Evolutionary conservation across 2,797 vertebrate species (phyloP), one percentile per base, ranked within the genome.

Genomic region (Carcharodon carcharias): DNA sequence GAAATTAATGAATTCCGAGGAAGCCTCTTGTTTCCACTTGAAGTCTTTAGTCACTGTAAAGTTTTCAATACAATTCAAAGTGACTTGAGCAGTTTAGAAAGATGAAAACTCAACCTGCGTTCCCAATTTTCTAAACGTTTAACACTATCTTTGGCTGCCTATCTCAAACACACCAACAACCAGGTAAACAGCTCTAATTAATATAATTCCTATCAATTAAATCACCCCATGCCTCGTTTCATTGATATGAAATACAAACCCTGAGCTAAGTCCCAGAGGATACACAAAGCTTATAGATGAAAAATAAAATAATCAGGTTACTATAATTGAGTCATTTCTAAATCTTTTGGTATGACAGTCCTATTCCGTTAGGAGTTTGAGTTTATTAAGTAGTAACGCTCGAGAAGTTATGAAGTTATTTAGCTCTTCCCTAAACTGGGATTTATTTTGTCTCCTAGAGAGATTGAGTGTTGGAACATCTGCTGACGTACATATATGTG

Each of bases 241-340:
- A 31, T 77, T 77, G 50, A 73, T 71, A 58, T 54, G 69, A 77
- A 95, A 95, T 28, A 95, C 69, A 26, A 56, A 21, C 12, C 28
- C 28, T 77, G 69, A 77, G 50, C 28, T 31, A n/a, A n/a, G 31
- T 73, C 94, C 69, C 94, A 95, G 2, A 77, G 69, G 94, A 73
- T 35, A 23, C 5, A 45, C 35, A 40, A 65, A 67, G n/a, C n/a
- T 67, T 45, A 67, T 45, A 45, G 18, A 40, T 18, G 91, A 31
- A 23, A 65, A 93, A 93, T n/a, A 93, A 65, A 67, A 67, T 93
- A 93, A 93, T 93, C 63, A 26, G n/a, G n/a, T 45, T 93, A 18
- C 31, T 54, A 95, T 71, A 73, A 95, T 95, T 95, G 94, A 95
- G 94, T 73, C 67, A 56, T 95, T 95, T 69, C 94, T 71, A 95